phyloP scores from a whole-genome alignment of 2,888 invertebrate genomes.

The Synergus gifuensis region DNA sequence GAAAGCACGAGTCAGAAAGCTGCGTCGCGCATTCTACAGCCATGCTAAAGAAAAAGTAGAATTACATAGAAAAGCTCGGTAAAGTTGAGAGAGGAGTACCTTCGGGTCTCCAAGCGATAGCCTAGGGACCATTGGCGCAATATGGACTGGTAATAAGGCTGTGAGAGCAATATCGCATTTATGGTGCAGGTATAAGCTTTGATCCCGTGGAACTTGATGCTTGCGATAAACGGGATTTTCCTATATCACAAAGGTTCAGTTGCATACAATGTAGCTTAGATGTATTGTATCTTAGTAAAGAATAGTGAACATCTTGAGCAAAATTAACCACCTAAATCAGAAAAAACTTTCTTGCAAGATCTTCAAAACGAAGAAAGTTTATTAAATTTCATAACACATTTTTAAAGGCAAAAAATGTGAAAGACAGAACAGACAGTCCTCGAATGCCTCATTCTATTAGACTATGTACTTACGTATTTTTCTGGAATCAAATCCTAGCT shows the following conservation, averaged over 20 bases:
- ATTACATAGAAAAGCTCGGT: not conserved
- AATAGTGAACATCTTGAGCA: constrained; percentile 26
- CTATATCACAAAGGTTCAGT: constrained; percentile 48
- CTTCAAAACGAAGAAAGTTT: not conserved
- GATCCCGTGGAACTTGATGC: constrained; percentile 61
- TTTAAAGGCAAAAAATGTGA: no score
- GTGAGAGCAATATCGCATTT: constrained; percentile 63
- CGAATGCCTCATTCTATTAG: not conserved
- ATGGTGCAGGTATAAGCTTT: constrained; percentile 60
- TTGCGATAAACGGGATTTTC: constrained; percentile 62
- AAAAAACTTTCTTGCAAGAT: not conserved
- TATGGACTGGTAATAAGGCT: constrained; percentile 64
- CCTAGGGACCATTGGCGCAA: constrained; percentile 54
- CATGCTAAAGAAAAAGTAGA: not conserved
- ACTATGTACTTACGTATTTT: not conserved
- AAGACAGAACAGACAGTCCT: no score
- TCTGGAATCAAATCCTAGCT: not conserved
- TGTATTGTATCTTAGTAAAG: not conserved
- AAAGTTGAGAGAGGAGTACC: constrained; percentile 27
- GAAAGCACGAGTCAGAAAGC: constrained; percentile 30
- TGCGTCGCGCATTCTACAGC: constrained; percentile 5
- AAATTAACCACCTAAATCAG: constrained; percentile 31
- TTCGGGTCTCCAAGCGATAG: constrained; percentile 44
- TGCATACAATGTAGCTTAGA: constrained; percentile 44
- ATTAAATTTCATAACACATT: not conserved